Conservation (phyloP, 2,888 invertebrate genomes). For the Noctua fimbriata region DNA sequence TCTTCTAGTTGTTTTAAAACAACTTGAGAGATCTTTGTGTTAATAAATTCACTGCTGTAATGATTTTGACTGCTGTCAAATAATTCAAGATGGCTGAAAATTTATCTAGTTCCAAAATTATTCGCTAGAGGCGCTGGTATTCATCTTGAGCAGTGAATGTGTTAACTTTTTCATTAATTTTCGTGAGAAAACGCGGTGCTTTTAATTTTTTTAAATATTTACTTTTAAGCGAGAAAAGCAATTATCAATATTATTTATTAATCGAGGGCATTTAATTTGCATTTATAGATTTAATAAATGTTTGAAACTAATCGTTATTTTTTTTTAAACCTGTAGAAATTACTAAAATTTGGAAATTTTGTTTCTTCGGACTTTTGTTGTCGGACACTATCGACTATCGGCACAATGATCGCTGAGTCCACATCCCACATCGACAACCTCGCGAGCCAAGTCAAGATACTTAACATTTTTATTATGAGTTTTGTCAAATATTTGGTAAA, state of each 20-base stretch:
- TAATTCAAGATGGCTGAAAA: conserved; percentile 1
- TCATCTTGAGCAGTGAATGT: not conserved
- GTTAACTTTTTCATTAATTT: conserved; percentile 1
- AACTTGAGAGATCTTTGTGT: conserved; percentile 24
- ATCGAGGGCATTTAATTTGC: conserved; percentile 48
- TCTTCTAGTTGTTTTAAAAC: conserved; percentile 25
- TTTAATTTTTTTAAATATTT: conserved; percentile 17
- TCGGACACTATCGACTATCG: not conserved
- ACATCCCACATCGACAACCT: no score
- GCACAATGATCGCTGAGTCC: no score
- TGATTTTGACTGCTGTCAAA: conserved; percentile 2
- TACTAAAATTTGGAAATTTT: not conserved
- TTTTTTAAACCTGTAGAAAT: not conserved
- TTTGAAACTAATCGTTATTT: not conserved
- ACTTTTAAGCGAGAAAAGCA: conserved; percentile 43
- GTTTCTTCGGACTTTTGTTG: not conserved
- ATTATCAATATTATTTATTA: conserved; percentile 56
- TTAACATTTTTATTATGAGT: no score
- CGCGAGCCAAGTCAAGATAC: no score
- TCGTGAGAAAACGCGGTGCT: conserved; percentile 1
- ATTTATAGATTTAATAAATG: conserved; percentile 52
- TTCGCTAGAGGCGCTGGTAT: conserved; percentile 10
- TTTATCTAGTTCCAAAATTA: not conserved
- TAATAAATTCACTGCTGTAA: conserved; percentile 30
- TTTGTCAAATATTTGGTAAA: no score